A percentile compares a stretch with the other conserved stretches of the same genome.
phyloP scores from a whole-genome alignment of 2,113 vertebrate genomes.

The Rana temporaria region DNA sequence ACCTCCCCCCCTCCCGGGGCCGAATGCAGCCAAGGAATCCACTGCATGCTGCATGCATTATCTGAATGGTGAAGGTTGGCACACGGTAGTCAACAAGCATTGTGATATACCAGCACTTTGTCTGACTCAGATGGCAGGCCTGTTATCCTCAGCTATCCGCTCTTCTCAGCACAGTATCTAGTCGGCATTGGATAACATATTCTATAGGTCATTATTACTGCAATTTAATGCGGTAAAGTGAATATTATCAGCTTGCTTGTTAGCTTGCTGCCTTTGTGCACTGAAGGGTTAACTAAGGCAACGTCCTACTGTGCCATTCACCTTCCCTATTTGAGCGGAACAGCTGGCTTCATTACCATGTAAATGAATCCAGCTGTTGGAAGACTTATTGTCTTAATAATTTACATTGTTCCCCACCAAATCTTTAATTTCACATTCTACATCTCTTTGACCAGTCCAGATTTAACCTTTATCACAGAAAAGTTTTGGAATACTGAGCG shows the following conservation, averaged over 20 bases:
- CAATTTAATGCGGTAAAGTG: background rate
- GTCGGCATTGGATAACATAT: too few species aligned
- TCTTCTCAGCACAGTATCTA: too few species aligned
- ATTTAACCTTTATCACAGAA: slow-evolving; percentile 26
- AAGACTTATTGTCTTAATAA: slow-evolving; percentile 52
- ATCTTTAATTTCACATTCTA: slow-evolving; percentile 45
- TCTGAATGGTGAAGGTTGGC: too few species aligned
- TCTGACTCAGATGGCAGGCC: too few species aligned
- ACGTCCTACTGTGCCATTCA: slow-evolving; percentile 30
- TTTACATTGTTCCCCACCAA: slow-evolving; percentile 51
- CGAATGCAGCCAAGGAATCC: too few species aligned
- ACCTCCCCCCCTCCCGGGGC: too few species aligned
- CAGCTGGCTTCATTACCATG: slow-evolving; percentile 54
- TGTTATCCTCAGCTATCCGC: too few species aligned
- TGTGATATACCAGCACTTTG: too few species aligned
- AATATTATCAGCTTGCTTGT: background rate
- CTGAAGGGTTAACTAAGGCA: slow-evolving; percentile 48
- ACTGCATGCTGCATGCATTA: too few species aligned
- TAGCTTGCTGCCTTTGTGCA: background rate
- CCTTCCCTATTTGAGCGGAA: slow-evolving; percentile 6
- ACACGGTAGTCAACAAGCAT: too few species aligned
- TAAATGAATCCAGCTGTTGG: slow-evolving; percentile 54
- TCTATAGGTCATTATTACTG: too few species aligned
- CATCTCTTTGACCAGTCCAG: slow-evolving; percentile 40
- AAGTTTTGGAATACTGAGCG: slow-evolving; percentile 5